These are phyloP conservation scores for Candidula unifasciata DNA, from an alignment of 2,888 invertebrate genomes.

Conservation along the genomic window DNA sequence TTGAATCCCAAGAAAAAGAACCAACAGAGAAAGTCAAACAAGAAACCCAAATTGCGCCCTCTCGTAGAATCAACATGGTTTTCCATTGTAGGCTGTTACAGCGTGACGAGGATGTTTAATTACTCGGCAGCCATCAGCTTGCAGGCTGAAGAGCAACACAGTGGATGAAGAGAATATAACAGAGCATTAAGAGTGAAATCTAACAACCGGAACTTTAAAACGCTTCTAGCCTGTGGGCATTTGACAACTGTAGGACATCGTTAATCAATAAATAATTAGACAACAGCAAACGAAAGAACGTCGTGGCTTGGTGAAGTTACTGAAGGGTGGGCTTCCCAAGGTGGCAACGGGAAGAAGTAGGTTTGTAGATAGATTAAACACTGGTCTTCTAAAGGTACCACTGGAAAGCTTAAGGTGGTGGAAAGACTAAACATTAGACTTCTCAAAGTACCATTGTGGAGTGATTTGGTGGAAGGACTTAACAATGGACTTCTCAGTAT, in stretches of 20 bases:
- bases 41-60: not conserved
- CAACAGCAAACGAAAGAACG: not conserved
- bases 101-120: not conserved
- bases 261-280: slow-evolving; percentile 27
- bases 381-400: too few species aligned
- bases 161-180: not conserved
- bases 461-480: too few species aligned
- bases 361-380: too few species aligned
- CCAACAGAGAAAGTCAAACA: not conserved
- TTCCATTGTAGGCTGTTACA: not conserved
- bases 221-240: not conserved
- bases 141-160: not conserved
- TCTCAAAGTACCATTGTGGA: too few species aligned
- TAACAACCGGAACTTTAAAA: slow-evolving; percentile 20
- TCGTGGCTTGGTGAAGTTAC: not conserved
- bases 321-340: not conserved
- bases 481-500: too few species aligned
- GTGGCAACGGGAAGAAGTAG: too few species aligned
- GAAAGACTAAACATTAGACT: too few species aligned
- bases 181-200: not conserved
- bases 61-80: not conserved
- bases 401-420: too few species aligned
- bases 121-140: not conserved
- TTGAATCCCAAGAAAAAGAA: not conserved
- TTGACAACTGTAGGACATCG: not conserved